A percentile compares a stretch with the other conserved stretches of the same genome.
Conservation (phyloP, 2,113 vertebrate genomes). For the Elachura formosa region DNA sequence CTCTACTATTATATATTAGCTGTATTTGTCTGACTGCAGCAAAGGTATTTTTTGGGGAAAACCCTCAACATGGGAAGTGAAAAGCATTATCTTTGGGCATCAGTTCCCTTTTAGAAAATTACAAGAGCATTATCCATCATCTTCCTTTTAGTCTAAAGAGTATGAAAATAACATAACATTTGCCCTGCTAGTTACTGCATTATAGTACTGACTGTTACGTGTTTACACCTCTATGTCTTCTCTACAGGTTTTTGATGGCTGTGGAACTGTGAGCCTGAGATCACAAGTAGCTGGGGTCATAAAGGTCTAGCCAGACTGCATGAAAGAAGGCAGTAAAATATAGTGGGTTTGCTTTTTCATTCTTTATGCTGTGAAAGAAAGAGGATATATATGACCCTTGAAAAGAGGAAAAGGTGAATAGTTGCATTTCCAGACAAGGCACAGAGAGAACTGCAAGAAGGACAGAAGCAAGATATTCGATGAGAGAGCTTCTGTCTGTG, state of each 20-base stretch:
- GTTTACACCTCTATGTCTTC: background rate
- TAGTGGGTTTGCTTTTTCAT: background rate
- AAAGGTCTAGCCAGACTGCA: background rate
- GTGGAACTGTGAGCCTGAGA: background rate
- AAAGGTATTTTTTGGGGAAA: background rate
- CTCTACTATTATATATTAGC: background rate
- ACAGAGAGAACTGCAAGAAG: background rate
- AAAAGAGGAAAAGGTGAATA: background rate
- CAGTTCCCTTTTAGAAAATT: background rate
- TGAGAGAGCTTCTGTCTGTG: background rate
- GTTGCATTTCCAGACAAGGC: background rate
- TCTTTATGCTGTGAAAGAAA: background rate
- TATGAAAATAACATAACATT: background rate
- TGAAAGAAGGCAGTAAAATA: background rate
- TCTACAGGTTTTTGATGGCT: background rate
- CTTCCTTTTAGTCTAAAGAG: background rate
- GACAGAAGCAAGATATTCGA: background rate
- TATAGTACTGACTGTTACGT: background rate
- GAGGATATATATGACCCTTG: background rate
- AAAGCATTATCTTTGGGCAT: background rate
- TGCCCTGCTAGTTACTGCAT: background rate
- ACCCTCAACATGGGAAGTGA: accelerated
- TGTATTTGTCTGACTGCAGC: background rate
- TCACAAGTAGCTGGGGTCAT: background rate
- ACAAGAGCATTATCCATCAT: background rate